Percentiles rank a stretch among this genome's conserved stretches.
phyloP scores from a whole-genome alignment of 2,797 vertebrate species.

The Coccyzus lansbergi region DNA sequence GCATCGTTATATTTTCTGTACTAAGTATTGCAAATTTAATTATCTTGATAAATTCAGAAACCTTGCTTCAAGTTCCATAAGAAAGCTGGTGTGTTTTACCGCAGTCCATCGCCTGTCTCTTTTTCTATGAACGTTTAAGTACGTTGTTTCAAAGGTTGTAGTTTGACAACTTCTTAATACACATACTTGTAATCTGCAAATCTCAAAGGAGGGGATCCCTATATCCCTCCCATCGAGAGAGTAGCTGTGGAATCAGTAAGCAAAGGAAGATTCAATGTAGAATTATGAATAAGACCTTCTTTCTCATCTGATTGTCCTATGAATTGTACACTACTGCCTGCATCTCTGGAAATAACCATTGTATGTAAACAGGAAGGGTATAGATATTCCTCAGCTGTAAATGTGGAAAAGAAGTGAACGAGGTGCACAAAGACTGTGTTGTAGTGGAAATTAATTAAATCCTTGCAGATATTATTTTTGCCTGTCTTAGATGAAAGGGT shows the following conservation, averaged over 20 bases:
- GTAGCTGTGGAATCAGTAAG: not conserved
- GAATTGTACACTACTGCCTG: not conserved
- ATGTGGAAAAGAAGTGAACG: not conserved
- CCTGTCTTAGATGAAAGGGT: not conserved
- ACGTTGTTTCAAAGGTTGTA: not conserved
- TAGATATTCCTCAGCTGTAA: not conserved
- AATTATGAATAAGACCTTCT: constrained; percentile 1
- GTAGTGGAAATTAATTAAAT: not conserved
- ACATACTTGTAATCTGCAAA: not conserved
- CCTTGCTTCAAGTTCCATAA: not conserved
- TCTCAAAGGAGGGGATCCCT: not conserved
- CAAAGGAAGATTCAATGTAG: not conserved
- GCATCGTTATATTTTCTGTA: not conserved
- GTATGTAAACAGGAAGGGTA: not conserved
- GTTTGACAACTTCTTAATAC: not conserved
- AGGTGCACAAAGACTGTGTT: not conserved
- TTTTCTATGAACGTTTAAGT: not conserved
- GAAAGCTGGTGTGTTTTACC: not conserved
- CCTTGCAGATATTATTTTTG: not conserved
- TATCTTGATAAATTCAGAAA: not conserved
- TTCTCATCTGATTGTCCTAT: not conserved
- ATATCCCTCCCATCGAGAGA: not conserved
- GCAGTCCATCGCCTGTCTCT: not conserved
- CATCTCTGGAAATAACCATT: constrained; percentile 1
- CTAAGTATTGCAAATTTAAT: not conserved